Base-by-base conservation (phyloP, 2,888 invertebrate genomes). In the Drosophila meridiana region DNA sequence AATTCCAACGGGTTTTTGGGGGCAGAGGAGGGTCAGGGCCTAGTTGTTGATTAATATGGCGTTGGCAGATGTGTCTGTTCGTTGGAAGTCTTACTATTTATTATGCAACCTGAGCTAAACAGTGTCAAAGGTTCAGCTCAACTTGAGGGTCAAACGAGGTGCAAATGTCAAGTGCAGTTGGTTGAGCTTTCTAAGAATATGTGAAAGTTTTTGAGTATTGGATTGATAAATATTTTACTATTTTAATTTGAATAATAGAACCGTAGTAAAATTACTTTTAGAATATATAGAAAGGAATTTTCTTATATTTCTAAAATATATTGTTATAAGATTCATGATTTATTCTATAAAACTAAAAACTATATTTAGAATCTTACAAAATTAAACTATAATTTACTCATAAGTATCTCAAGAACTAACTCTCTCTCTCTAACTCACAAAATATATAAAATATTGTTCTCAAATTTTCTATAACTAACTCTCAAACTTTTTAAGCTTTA, bases 31-130 rank as follows among this genome's bases (percentile, higher is more conserved):
- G 32, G 20, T 26, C 43, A 9, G 59, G 32, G 53, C 34, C 34
- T 32, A 62, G 62, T 67, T 14, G 20, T 59, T 80, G 72, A 76
- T 78, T 80, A 80, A 80, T 80, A 80, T 76, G 55, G 66, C 58
- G 55, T 38, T 66, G 59, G 60, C 78, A 63, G 59, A 52, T 59
- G 58, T 65, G 67, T 56, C 55, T 56, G 50, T 62, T 65, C 52
- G 30, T 8, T 47, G 11, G 11, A n/a, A 48, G 48, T 8, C 6
- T 48, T 47, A 26, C 43, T 45, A 58, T 68, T 69, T 43, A 69
- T 50, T 58, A 58, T 26, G 50, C 50, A 68, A 69, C 36, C 20
- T 13, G 42, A 47, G 40, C 30, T 30, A n/a, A 20, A 36, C 20
- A 48, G 11, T 34, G 34, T 36, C 30, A 42, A 11, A 68, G 34